Percentiles rank a stretch among this genome's conserved stretches.
Conservation (phyloP, 2,888 invertebrate genomes). For the Eristalis tenax region DNA sequence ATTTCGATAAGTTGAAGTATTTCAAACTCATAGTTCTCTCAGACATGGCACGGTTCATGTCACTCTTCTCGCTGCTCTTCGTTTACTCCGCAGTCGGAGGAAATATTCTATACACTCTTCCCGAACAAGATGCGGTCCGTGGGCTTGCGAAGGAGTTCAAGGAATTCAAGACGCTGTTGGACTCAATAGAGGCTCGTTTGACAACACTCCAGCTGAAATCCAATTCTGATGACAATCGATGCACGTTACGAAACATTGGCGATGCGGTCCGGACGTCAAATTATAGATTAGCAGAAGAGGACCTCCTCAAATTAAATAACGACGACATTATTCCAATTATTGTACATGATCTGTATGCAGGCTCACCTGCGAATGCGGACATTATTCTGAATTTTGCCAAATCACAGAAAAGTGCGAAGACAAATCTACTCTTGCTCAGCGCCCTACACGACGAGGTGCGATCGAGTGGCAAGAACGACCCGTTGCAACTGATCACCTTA, state of each 20-base stretch:
- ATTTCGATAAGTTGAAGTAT: too few relatives aligned
- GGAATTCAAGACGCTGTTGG: too few relatives aligned
- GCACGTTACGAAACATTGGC: not conserved
- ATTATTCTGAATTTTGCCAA: constrained; percentile 16
- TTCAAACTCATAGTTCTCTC: too few relatives aligned
- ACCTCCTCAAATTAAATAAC: constrained; percentile 12
- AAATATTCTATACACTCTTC: not conserved
- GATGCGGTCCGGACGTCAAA: not conserved
- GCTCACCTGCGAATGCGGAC: constrained; percentile 4
- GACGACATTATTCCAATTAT: not conserved
- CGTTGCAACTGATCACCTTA: not conserved
- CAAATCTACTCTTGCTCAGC: not conserved
- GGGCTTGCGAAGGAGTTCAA: too few relatives aligned
- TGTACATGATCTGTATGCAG: constrained; percentile 33
- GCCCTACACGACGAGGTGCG: not conserved
- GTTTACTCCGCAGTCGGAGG: too few relatives aligned
- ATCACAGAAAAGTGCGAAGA: not conserved
- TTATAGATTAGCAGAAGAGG: constrained; percentile 5
- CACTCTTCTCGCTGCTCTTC: too few relatives aligned
- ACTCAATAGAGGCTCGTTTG: not conserved
- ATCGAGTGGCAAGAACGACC: not conserved
- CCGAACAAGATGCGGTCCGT: not conserved
- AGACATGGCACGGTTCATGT: too few relatives aligned
- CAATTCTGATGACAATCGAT: not conserved
- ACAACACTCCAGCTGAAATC: not conserved